These are phyloP conservation scores for Littorina saxatilis DNA, from an alignment of 1,140 invertebrate genomes.

Conservation along the genomic window DNA sequence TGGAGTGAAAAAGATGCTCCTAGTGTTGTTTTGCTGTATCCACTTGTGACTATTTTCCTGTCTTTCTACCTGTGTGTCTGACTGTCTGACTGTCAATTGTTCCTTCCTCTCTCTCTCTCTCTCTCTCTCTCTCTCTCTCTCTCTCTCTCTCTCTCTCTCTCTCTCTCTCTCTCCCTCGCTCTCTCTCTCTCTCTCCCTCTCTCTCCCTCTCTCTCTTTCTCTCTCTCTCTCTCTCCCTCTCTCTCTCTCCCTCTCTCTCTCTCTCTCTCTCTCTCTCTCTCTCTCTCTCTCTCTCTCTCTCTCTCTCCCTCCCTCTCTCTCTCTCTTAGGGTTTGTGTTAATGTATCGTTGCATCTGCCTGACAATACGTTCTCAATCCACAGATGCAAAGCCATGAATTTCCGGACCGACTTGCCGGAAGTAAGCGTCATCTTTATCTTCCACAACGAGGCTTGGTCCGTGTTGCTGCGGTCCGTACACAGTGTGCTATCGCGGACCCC, in stretches of 20 bases:
- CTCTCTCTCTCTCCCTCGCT: no score
- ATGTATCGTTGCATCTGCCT: no score
- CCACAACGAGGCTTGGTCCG: conserved; percentile 90
- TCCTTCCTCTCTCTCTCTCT: no score
- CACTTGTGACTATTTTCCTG: no score
- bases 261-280: not conserved
- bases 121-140: conserved; percentile 4
- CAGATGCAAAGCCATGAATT: conserved; percentile 50
- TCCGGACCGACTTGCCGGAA: conserved; percentile 83
- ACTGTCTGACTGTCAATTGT: not conserved
- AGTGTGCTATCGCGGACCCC: conserved; percentile 89
- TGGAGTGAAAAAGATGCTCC: no score
- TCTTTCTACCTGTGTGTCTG: not conserved
- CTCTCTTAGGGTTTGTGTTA: no score
- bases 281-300: not conserved
- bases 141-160: conserved; percentile 14
- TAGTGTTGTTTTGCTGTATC: no score
- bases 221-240: not conserved
- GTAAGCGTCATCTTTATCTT: conserved; percentile 96
- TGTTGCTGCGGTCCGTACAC: conserved; percentile 89
- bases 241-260: not conserved
- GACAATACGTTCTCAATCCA: no score
- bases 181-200: not conserved
- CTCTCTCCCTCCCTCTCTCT: not conserved
- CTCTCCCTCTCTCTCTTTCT: not conserved